Conservation (phyloP, 2,797 vertebrate species). For the Cygnus olor region DNA sequence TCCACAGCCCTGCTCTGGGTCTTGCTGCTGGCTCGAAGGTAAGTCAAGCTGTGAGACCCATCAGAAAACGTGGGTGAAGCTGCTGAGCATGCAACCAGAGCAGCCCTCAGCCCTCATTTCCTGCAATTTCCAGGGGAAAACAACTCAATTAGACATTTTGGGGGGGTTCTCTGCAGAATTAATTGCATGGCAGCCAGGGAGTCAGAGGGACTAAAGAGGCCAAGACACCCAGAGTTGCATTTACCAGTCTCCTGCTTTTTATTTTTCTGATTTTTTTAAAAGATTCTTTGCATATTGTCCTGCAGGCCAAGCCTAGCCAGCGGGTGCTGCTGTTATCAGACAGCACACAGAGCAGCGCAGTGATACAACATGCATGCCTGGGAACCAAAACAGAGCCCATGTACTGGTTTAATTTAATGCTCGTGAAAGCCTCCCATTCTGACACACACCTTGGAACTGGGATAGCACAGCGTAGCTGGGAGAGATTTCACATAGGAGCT, state of each 20-base stretch:
- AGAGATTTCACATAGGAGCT: neutral
- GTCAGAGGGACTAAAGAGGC: neutral
- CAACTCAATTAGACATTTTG: rapidly evolving
- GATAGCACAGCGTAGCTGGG: neutral
- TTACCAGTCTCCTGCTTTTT: neutral
- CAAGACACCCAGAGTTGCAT: conserved; percentile 7
- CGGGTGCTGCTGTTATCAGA: conserved; percentile 27
- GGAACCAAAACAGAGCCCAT: conserved; percentile 30
- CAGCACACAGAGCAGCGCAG: conserved; percentile 13
- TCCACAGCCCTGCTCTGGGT: neutral
- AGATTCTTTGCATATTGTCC: neutral
- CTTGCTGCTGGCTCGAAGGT: neutral
- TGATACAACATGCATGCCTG: neutral
- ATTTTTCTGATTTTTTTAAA: neutral
- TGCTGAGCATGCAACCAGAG: rapidly evolving
- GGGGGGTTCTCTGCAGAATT: neutral
- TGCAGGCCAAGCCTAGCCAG: neutral
- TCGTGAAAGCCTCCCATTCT: neutral
- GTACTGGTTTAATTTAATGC: neutral
- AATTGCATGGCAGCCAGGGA: neutral
- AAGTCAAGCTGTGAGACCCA: neutral
- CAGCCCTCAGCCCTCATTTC: neutral
- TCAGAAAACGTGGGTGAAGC: neutral
- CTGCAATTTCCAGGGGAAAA: neutral
- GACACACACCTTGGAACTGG: neutral